These are phyloP conservation scores for Carcina quercana DNA, from an alignment of 2,888 invertebrate genomes.

Conservation along the genomic window DNA sequence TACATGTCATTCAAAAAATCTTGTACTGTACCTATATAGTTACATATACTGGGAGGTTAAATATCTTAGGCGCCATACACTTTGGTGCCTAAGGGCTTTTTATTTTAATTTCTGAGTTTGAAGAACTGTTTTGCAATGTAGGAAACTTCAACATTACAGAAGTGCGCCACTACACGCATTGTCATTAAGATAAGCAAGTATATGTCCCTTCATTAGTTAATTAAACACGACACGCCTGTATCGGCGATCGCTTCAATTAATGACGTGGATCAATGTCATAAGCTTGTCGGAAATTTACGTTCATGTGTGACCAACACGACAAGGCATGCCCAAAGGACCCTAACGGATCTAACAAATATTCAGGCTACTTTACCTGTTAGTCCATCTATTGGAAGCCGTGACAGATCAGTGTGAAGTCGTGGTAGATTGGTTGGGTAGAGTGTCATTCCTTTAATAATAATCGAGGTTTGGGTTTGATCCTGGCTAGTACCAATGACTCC, in stretches of 20 bases:
- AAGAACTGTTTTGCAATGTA: constrained; percentile 8
- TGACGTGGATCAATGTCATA: constrained; percentile 66
- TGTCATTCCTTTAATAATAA: too few species aligned
- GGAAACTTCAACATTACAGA: constrained; percentile 17
- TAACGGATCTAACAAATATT: too few species aligned
- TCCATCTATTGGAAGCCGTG: too few species aligned
- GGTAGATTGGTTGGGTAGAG: too few species aligned
- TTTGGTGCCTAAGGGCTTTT: not conserved
- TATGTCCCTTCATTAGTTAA: constrained; percentile 64
- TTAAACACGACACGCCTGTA: constrained; percentile 65
- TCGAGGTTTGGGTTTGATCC: too few species aligned
- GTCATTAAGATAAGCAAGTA: constrained; percentile 60
- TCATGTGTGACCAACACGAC: constrained; percentile 22
- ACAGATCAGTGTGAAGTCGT: too few species aligned
- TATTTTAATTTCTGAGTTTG: not conserved
- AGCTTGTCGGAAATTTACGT: constrained; percentile 59
- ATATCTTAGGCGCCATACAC: too few species aligned
- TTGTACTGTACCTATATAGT: too few species aligned
- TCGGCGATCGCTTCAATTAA: constrained; percentile 58
- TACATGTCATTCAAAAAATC: too few species aligned
- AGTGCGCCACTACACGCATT: constrained; percentile 31
- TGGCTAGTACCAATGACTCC: too few species aligned
- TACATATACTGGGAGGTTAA: too few species aligned
- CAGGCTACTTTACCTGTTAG: too few species aligned
- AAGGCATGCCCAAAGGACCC: constrained; percentile 4